Evolutionary conservation across 2,888 invertebrate genomes (phyloP).

Genomic region (Drosophila glabriapex): DNA sequence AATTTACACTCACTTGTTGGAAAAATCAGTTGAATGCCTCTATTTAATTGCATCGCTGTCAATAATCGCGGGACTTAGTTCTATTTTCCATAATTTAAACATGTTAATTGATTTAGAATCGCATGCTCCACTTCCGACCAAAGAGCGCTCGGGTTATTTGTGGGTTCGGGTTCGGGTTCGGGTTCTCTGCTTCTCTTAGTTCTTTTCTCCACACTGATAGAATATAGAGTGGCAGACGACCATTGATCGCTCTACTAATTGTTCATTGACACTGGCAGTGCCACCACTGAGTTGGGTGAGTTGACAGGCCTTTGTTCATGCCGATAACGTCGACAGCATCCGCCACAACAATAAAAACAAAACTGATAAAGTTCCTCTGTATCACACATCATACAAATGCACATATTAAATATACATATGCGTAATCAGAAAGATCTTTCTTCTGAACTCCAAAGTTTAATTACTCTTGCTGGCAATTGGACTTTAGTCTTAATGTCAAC

Average conservation of each 20-base stretch:
- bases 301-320: constrained; percentile 68
- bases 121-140: constrained; percentile 72
- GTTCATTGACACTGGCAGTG: constrained; percentile 68
- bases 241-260: constrained; percentile 79
- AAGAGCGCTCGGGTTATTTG: constrained; percentile 15
- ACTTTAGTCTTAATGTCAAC: neutral
- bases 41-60: constrained; percentile 38
- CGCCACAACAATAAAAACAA: constrained; percentile 22
- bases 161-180: constrained; percentile 8
- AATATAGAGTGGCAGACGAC: constrained; percentile 31
- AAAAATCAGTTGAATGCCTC: constrained; percentile 37
- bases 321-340: constrained; percentile 62
- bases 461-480: neutral
- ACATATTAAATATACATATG: constrained; percentile 7
- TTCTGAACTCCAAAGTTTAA: constrained; percentile 3
- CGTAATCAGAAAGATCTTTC: constrained; percentile 12
- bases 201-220: neutral
- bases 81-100: constrained; percentile 65
- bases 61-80: constrained; percentile 54
- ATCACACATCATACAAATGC: constrained; percentile 6
- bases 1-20: constrained; percentile 34
- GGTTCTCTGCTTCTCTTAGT: constrained; percentile 5
- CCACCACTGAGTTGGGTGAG: constrained; percentile 37
- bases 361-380: constrained; percentile 46
- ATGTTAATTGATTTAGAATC: constrained; percentile 76